These are phyloP conservation scores for Schizopygopsis pylzovi DNA, from an alignment of 2,797 vertebrate species.

Conservation along the genomic window DNA sequence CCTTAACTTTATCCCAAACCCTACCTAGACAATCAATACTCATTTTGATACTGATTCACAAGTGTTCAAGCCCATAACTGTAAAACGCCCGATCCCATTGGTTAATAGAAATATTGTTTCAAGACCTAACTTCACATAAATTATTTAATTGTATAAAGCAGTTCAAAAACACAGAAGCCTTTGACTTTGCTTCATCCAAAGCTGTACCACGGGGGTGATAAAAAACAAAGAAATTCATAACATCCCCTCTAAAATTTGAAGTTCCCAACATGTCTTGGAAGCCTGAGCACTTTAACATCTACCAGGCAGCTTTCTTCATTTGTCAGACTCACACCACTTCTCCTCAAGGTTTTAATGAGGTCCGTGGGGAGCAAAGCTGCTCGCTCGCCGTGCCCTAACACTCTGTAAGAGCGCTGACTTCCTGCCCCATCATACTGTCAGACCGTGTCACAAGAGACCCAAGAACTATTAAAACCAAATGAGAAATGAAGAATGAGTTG, in stretches of 20 bases:
- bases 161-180: background rate
- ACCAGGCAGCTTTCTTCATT: conserved; percentile 2
- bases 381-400: background rate
- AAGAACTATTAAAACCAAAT: conserved; percentile 37
- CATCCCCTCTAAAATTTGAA: background rate
- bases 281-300: background rate
- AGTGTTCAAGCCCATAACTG: background rate
- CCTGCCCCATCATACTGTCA: background rate
- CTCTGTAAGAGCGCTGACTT: conserved; percentile 40
- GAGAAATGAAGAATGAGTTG: conserved; percentile 39
- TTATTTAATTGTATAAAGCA: background rate
- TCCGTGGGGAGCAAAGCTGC: conserved; percentile 43
- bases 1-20: background rate
- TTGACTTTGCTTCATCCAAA: background rate
- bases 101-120: background rate
- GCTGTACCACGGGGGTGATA: background rate
- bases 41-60: background rate
- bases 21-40: background rate
- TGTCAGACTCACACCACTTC: conserved; percentile 44
- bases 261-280: conserved; percentile 1
- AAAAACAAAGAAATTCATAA: background rate
- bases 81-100: background rate
- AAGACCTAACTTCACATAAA: background rate
- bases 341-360: conserved; percentile 54
- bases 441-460: conserved; percentile 17